These are phyloP conservation scores for Hyppa rectilinea DNA, from an alignment of 2,888 invertebrate species.

Conservation along the genomic window DNA sequence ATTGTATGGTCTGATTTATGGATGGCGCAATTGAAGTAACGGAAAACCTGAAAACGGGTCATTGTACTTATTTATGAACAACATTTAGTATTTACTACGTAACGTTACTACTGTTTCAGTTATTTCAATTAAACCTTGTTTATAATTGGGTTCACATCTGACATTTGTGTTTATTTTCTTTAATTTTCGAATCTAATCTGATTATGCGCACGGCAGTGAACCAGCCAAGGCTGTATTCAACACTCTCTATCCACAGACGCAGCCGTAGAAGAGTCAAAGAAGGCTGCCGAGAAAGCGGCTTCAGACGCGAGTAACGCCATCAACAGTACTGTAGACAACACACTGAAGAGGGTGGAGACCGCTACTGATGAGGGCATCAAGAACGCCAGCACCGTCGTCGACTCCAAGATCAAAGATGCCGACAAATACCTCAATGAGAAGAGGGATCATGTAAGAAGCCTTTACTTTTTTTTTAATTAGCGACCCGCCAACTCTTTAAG, in stretches of 20 bases:
- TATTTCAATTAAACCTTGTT: too few species aligned
- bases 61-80: too few species aligned
- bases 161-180: too few species aligned
- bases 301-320: slow-evolving; percentile 87
- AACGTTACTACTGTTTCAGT: too few species aligned
- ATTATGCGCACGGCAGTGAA: neutral
- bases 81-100: too few species aligned
- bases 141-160: too few species aligned
- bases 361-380: slow-evolving; percentile 91
- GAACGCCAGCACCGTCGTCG: slow-evolving; percentile 90
- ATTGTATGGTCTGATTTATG: too few species aligned
- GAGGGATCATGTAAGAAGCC: slow-evolving; percentile 84
- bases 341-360: slow-evolving; percentile 82
- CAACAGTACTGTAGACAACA: slow-evolving; percentile 84
- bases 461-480: neutral
- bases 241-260: slow-evolving; percentile 72
- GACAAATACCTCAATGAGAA: slow-evolving; percentile 92
- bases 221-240: neutral
- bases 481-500: neutral
- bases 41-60: too few species aligned
- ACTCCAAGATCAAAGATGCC: slow-evolving; percentile 92
- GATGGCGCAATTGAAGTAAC: too few species aligned
- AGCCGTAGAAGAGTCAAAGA: slow-evolving; percentile 88
- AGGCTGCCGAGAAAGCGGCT: slow-evolving; percentile 88
- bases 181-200: neutral